These are phyloP conservation scores for Prochilodus magdalenae DNA, from an alignment of 2,113 vertebrate genomes.

Conservation along the genomic window DNA sequence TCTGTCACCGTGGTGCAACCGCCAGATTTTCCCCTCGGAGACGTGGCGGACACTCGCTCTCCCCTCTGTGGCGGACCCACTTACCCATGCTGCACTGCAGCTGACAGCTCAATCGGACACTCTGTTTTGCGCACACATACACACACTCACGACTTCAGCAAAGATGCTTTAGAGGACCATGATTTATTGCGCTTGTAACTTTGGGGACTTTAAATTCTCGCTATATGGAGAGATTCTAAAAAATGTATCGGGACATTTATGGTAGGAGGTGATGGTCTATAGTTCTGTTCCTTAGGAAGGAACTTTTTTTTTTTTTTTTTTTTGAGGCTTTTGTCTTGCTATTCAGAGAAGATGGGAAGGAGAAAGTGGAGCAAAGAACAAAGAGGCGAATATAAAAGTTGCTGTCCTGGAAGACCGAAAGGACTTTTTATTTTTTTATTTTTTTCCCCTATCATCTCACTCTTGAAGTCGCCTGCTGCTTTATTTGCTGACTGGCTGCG, in stretches of 20 bases:
- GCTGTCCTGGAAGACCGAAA: neutral
- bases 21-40: slow-evolving; percentile 58
- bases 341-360: neutral
- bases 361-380: slow-evolving; percentile 17
- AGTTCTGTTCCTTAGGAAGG: slow-evolving; percentile 12
- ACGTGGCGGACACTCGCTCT: slow-evolving; percentile 35
- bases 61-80: slow-evolving; percentile 60
- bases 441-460: neutral
- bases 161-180: slow-evolving; percentile 37
- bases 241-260: slow-evolving; percentile 19
- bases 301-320: neutral
- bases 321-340: slow-evolving; percentile 1
- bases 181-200: slow-evolving; percentile 42
- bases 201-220: slow-evolving; percentile 23
- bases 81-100: slow-evolving; percentile 69
- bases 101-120: slow-evolving; percentile 73
- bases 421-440: neutral
- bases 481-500: slow-evolving; percentile 46
- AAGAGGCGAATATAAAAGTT: slow-evolving; percentile 32
- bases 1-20: slow-evolving; percentile 58
- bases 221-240: slow-evolving; percentile 35
- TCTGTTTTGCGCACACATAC: slow-evolving; percentile 45
- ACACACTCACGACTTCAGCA: slow-evolving; percentile 43
- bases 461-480: slow-evolving; percentile 16
- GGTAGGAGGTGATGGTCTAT: slow-evolving; percentile 20